A percentile compares a stretch with the other conserved stretches of the same genome.
These are phyloP conservation scores for Polypedilum pembai DNA, from an alignment of 1,140 invertebrate species.

Conservation along the genomic window DNA sequence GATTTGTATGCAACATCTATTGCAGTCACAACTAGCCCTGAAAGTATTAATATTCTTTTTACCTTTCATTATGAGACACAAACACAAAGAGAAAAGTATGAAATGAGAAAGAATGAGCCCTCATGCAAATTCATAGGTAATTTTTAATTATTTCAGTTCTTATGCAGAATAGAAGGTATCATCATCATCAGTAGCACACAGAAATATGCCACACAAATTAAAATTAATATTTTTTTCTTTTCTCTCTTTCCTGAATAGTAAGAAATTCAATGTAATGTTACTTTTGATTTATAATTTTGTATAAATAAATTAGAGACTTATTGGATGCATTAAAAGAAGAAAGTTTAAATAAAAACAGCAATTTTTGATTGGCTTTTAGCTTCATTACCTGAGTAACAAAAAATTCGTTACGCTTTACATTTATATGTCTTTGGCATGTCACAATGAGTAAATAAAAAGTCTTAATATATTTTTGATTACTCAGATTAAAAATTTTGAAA, in stretches of 20 bases:
- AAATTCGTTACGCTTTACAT: too few species aligned
- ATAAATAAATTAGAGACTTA: not conserved
- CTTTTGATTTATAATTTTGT: too few species aligned
- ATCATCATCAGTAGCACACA: not conserved
- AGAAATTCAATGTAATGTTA: too few species aligned
- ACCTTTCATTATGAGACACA: not conserved
- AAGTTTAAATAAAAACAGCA: not conserved
- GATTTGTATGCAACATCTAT: not conserved
- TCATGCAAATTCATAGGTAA: conserved; percentile 25
- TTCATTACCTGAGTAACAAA: not conserved
- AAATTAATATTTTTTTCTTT: not conserved
- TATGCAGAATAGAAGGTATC: not conserved
- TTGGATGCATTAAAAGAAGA: not conserved
- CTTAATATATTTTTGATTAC: too few species aligned
- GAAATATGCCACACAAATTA: conserved; percentile 5
- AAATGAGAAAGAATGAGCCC: conserved; percentile 2
- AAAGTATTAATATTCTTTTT: not conserved
- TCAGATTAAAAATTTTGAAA: too few species aligned
- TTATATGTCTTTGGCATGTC: too few species aligned
- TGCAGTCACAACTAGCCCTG: not conserved
- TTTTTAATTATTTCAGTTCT: conserved; percentile 28
- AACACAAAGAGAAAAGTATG: not conserved
- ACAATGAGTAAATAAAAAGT: too few species aligned
- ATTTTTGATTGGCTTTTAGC: not conserved
- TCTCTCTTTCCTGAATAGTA: too few species aligned